Evolutionary conservation across 2,113 vertebrate species (phyloP).

Genomic region (Dendropsophus ebraccatus): DNA sequence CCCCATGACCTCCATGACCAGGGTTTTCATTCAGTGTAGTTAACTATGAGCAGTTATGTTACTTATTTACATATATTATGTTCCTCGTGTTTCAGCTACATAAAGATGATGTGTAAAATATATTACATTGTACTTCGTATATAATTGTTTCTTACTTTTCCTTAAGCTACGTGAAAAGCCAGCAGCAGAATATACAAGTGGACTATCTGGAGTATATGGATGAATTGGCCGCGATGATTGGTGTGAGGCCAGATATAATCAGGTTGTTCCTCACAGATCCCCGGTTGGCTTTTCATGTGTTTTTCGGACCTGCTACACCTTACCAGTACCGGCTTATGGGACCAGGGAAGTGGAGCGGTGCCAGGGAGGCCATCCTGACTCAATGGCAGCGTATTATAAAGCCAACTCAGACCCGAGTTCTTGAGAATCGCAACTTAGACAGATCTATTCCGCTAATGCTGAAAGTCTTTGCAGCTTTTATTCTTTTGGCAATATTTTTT

Average conservation of each 20-base stretch:
- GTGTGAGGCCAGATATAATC: slow-evolving; percentile 72
- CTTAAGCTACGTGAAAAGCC: slow-evolving; percentile 45
- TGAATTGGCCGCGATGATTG: slow-evolving; percentile 73
- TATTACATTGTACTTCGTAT: too few relatives aligned
- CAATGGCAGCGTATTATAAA: slow-evolving; percentile 77
- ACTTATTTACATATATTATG: too few relatives aligned
- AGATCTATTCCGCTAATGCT: not conserved
- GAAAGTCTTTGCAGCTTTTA: slow-evolving; percentile 12
- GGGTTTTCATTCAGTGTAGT: too few relatives aligned
- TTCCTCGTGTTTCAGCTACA: not conserved
- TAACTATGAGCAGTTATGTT: too few relatives aligned
- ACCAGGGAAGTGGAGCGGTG: slow-evolving; percentile 79
- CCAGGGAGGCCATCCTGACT: slow-evolving; percentile 81
- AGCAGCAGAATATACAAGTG: slow-evolving; percentile 47
- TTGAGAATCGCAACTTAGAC: not conserved
- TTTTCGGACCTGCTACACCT: slow-evolving; percentile 1
- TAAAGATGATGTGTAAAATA: not conserved
- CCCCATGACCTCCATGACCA: too few relatives aligned
- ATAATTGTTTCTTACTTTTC: not conserved
- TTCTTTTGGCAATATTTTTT: not conserved
- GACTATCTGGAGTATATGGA: slow-evolving; percentile 83
- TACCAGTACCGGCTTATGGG: not conserved
- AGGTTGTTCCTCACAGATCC: slow-evolving; percentile 43
- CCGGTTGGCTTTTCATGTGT: not conserved
- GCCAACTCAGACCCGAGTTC: slow-evolving; percentile 25